Evolutionary conservation across 2,113 vertebrate genomes (phyloP).

Genomic region (Sceloporus undulatus): DNA sequence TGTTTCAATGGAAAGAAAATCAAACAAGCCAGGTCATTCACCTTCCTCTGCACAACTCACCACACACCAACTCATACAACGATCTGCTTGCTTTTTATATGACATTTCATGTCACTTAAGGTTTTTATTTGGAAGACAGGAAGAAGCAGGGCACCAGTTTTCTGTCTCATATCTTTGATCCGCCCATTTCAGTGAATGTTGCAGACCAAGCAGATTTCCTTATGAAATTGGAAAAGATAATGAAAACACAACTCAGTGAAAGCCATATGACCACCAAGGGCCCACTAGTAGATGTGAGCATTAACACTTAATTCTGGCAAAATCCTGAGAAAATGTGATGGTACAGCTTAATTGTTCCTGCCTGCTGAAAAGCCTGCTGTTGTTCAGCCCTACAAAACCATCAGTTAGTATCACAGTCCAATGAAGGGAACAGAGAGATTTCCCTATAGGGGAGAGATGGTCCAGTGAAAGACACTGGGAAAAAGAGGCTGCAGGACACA

Average conservation of each 20-base stretch:
- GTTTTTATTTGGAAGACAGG: neutral
- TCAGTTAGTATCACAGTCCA: neutral
- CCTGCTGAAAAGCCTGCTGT: neutral
- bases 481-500: neutral
- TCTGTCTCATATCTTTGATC: neutral
- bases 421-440: neutral
- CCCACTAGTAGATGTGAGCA: neutral
- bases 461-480: neutral
- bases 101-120: too few species aligned
- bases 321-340: neutral
- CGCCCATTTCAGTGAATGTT: neutral
- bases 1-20: neutral
- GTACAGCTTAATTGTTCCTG: neutral
- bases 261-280: neutral
- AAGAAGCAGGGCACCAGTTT: neutral
- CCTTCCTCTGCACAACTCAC: neutral
- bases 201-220: neutral
- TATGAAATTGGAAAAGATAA: neutral
- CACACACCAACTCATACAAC: neutral
- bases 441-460: neutral
- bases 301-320: neutral
- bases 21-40: conserved; percentile 39
- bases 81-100: neutral
- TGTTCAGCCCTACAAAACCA: neutral
- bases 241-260: neutral